Conservation (phyloP, 2,888 invertebrate genomes). For the Heliconius erato region DNA sequence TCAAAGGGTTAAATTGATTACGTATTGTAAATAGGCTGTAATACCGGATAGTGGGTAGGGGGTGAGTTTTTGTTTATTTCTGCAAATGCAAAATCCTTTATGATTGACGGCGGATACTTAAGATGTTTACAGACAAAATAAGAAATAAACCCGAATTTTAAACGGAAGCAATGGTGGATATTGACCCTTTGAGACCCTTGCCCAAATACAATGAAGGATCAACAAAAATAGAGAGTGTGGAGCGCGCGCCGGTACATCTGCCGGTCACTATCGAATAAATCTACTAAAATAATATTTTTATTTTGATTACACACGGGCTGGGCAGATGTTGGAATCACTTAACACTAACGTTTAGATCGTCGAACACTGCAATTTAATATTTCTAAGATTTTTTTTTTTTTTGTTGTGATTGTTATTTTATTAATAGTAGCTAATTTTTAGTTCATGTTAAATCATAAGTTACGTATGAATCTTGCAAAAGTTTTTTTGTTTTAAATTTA, state of each 20-base stretch:
- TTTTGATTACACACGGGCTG: constrained; percentile 84
- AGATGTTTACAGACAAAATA: constrained; percentile 76
- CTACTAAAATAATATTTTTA: constrained; percentile 85
- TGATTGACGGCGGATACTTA: constrained; percentile 70
- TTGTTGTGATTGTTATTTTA: neutral
- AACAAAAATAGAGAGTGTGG: constrained; percentile 79
- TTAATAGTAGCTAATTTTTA: too few relatives aligned
- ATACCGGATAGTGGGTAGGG: constrained; percentile 46
- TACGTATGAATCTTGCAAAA: too few relatives aligned
- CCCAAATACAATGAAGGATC: constrained; percentile 76
- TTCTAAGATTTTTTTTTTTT: neutral
- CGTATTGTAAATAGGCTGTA: constrained; percentile 44
- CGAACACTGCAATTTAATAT: constrained; percentile 31
- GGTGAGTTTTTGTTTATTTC: constrained; percentile 53
- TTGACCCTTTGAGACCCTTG: constrained; percentile 78
- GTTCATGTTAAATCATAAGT: too few relatives aligned
- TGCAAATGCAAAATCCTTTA: constrained; percentile 56
- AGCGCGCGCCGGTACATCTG: constrained; percentile 79
- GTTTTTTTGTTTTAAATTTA: too few relatives aligned
- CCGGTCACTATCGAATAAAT: constrained; percentile 84
- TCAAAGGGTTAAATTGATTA: constrained; percentile 47
- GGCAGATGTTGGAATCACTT: constrained; percentile 78
- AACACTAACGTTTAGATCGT: constrained; percentile 56
- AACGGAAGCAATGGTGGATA: constrained; percentile 80
- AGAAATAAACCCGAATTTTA: constrained; percentile 67